phyloP scores from a whole-genome alignment of 2,888 invertebrate species.

The Heliconius sara region DNA sequence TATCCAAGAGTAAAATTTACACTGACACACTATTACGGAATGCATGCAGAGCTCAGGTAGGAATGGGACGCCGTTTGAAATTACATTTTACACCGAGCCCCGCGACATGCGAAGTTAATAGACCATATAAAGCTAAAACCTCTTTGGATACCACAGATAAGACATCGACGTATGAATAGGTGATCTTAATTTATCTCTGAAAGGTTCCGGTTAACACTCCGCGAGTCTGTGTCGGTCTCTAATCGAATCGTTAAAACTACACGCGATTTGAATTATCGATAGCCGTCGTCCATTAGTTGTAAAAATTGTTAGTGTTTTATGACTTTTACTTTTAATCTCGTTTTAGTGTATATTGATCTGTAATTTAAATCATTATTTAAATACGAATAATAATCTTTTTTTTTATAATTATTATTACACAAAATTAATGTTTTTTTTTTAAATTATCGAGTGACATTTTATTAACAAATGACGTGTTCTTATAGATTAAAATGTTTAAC shows the following conservation, averaged over 20 bases:
- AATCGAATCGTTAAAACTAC: slow-evolving; percentile 74
- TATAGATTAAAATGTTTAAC: slow-evolving; percentile 43
- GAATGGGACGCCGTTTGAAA: slow-evolving; percentile 58
- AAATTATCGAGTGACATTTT: slow-evolving; percentile 6
- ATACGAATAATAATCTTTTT: background rate
- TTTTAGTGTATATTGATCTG: background rate
- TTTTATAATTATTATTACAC: background rate
- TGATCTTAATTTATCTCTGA: slow-evolving; percentile 80
- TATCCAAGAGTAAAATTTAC: slow-evolving; percentile 75
- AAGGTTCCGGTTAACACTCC: slow-evolving; percentile 73
- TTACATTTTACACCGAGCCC: slow-evolving; percentile 65
- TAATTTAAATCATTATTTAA: background rate
- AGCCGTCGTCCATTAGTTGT: slow-evolving; percentile 41
- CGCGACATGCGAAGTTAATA: slow-evolving; percentile 74
- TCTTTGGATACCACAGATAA: slow-evolving; percentile 67
- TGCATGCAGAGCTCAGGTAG: slow-evolving; percentile 49
- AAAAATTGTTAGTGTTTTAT: slow-evolving; percentile 16
- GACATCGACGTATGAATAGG: slow-evolving; percentile 78
- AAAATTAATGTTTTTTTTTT: background rate
- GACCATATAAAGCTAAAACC: slow-evolving; percentile 62
- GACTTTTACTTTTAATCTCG: slow-evolving; percentile 28
- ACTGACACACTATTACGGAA: slow-evolving; percentile 67
- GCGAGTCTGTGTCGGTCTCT: slow-evolving; percentile 61
- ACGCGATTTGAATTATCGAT: slow-evolving; percentile 67
- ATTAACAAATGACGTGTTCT: slow-evolving; percentile 19